A percentile compares a stretch with the other conserved stretches of the same genome.
Evolutionary conservation across 2,888 invertebrate species (phyloP).

Genomic region (Sarcophaga carnaria): DNA sequence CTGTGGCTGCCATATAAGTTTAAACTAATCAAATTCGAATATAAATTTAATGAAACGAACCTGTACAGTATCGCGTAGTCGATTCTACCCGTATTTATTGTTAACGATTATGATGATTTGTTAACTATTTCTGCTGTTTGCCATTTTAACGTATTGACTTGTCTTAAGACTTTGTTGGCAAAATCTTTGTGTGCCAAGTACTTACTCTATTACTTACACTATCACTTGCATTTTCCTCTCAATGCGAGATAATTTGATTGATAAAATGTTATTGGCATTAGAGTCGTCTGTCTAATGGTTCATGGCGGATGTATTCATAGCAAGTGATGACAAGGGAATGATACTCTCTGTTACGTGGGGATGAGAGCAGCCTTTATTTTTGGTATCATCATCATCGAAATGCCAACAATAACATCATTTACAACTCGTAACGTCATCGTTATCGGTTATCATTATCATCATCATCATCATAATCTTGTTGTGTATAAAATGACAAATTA

Average conservation of each 20-base stretch:
- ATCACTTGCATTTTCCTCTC: not conserved
- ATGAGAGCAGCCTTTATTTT: constrained; percentile 22
- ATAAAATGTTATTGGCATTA: constrained; percentile 26
- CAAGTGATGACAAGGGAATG: not conserved
- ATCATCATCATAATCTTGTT: constrained; percentile 11
- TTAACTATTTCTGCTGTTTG: constrained; percentile 2
- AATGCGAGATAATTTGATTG: constrained; percentile 28
- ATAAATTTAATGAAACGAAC: no score
- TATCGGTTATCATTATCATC: no score
- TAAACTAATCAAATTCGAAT: no score
- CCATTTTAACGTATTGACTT: no score
- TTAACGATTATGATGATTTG: not conserved
- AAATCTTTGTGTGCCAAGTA: no score
- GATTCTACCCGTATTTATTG: no score
- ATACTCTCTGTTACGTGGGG: no score
- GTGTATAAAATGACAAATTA: constrained; percentile 37
- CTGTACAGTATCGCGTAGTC: no score
- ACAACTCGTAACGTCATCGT: no score
- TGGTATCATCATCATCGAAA: constrained; percentile 19
- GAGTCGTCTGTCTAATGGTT: not conserved
- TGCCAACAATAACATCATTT: not conserved
- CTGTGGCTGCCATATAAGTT: no score
- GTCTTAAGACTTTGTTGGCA: no score
- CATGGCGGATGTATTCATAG: not conserved
- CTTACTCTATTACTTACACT: not conserved